These are phyloP conservation scores for Aphelocoma californica DNA, from an alignment of 2,797 vertebrate species.

Conservation along the genomic window DNA sequence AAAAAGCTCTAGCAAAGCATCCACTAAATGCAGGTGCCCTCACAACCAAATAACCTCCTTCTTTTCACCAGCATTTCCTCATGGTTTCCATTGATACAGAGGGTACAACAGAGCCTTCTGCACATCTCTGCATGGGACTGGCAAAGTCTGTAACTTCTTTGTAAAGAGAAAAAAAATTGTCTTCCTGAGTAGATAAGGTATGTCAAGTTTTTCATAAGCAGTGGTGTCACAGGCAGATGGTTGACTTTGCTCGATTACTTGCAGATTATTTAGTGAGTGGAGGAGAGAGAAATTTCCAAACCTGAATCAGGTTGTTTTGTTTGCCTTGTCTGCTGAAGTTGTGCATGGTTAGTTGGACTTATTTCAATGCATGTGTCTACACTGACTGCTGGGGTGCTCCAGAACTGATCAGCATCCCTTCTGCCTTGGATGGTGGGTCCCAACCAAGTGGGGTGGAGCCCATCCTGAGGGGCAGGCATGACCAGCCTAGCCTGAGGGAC, in stretches of 20 bases:
- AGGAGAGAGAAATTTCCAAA: neutral
- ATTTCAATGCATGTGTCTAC: neutral
- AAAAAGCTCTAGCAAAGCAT: neutral
- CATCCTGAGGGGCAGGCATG: fast-evolving
- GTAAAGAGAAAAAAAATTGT: neutral
- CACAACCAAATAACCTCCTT: neutral
- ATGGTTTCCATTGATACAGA: neutral
- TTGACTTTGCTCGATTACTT: neutral
- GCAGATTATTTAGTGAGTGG: neutral
- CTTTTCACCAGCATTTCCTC: neutral
- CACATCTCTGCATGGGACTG: neutral
- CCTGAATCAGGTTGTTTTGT: neutral
- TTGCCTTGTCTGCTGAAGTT: neutral
- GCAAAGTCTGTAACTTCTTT: neutral
- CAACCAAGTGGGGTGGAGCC: neutral
- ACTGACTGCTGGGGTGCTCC: neutral
- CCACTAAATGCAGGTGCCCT: neutral
- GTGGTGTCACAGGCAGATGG: neutral
- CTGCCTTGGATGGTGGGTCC: neutral
- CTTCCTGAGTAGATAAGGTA: neutral
- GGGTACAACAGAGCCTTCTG: neutral
- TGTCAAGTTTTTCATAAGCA: neutral
- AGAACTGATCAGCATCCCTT: neutral
- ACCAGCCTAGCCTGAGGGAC: neutral
- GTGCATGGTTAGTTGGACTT: neutral